These are phyloP conservation scores for Iguana delicatissima DNA, from an alignment of 2,797 vertebrate genomes.

Conservation along the genomic window DNA sequence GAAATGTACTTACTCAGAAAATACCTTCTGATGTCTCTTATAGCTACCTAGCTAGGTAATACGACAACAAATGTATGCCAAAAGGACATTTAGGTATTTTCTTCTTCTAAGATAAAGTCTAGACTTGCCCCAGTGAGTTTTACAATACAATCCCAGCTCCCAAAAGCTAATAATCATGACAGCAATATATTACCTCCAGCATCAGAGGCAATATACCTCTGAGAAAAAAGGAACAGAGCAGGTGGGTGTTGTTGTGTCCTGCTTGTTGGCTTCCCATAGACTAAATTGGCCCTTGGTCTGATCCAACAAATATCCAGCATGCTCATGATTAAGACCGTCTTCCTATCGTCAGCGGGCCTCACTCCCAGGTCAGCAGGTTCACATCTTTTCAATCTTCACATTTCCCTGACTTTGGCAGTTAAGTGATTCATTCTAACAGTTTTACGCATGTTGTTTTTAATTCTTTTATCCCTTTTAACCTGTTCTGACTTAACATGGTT, in stretches of 20 bases:
- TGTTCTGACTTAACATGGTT: too few species aligned
- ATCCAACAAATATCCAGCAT: background rate
- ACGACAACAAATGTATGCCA: background rate
- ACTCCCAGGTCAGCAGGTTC: background rate
- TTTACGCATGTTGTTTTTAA: background rate
- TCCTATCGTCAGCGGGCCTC: too few species aligned
- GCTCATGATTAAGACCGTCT: too few species aligned
- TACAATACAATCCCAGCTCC: background rate
- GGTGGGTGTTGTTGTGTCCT: background rate
- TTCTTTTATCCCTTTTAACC: too few species aligned
- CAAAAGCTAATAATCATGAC: background rate
- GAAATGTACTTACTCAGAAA: slow-evolving; percentile 24
- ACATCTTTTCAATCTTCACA: background rate
- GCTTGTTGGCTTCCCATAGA: background rate
- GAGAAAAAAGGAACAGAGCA: too few species aligned
- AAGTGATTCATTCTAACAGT: too few species aligned
- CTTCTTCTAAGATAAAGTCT: background rate
- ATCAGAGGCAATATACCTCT: background rate
- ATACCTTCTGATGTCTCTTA: background rate
- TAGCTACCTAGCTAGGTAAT: background rate
- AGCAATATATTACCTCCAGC: background rate
- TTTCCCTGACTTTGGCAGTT: background rate
- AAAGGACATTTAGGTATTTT: background rate
- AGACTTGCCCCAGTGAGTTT: background rate
- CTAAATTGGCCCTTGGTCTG: background rate